These are phyloP conservation scores for Pseudochirops cupreus DNA, from an alignment of 2,797 vertebrate genomes.

Conservation along the genomic window DNA sequence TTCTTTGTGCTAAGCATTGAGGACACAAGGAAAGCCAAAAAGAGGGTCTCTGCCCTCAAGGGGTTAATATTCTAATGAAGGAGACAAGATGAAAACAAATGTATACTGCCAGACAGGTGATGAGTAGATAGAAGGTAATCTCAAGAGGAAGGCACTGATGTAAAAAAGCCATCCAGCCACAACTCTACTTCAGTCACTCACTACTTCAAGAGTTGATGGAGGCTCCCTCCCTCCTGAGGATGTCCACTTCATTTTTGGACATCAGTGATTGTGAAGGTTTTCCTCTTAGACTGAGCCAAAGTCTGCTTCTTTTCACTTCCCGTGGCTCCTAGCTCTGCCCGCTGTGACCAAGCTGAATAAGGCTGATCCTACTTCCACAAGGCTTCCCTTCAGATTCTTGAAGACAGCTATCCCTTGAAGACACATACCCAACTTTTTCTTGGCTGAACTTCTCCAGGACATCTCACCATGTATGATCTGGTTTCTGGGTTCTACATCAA, in stretches of 20 bases:
- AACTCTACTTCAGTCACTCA: neutral
- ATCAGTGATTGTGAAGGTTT: neutral
- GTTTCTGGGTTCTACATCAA: neutral
- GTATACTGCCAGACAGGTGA: neutral
- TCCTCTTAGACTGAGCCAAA: neutral
- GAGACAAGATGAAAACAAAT: neutral
- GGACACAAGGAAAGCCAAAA: neutral
- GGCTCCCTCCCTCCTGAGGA: neutral
- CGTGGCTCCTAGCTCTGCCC: neutral
- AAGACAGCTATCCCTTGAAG: neutral
- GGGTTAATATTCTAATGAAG: neutral
- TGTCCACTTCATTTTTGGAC: neutral
- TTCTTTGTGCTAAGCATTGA: neutral
- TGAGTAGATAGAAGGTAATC: neutral
- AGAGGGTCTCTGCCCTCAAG: neutral
- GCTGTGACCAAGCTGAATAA: neutral
- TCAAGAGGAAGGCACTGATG: too few relatives aligned
- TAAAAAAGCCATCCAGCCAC: neutral
- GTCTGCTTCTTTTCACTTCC: neutral
- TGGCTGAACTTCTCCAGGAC: neutral
- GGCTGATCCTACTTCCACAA: neutral
- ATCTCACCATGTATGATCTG: neutral
- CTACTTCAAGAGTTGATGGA: neutral
- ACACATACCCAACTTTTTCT: neutral
- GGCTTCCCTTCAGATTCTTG: neutral